Evolutionary conservation across 2,888 invertebrate genomes (phyloP), one percentile per base, ranked within the genome.

Genomic region (Parelbella ahira): DNA sequence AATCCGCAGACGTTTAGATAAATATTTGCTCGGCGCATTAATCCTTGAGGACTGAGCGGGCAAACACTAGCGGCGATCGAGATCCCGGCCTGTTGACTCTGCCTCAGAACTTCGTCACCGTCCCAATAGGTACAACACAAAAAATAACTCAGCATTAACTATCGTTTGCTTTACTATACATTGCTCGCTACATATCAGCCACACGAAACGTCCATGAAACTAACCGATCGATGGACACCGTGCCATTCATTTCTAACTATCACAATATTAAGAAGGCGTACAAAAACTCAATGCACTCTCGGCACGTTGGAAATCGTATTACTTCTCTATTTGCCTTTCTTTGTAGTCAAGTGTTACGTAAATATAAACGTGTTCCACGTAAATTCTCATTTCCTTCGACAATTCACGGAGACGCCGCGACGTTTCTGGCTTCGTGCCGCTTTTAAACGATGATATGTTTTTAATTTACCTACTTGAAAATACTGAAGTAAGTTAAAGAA

Each of bases 1-100:
- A 86, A 86, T 86, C 83, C 57, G 80, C 84, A 79, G 84, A 80
- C 81, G 82, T 80, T 83, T 77, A 73, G 80, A 80, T 79, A 80
- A 87, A 87, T 84, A 81, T 87, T 87, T 86, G 82, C 83, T 77
- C 68, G 73, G 71, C 77, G 87, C 84, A 86, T 86, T 87, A 87
- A 86, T 86, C 80, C 77, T 71, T 61, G 74, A 78, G 72, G 77
- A 68, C 69, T 66, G 63, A 64, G 69, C 58, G 76, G 62, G 75
- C 63, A 73, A 79, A 80, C 72, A 76, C 49, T 60, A 65, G 65
- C 70, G 78, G 15, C n/a, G n/a, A 79, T 79, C 80, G 76, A 72
- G 78, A 81, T 80, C 80, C 66, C 69, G 67, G 70, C 70, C 70
- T 82, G 74, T 82, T 81, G 79, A 81, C 82, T 76, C 69, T 68